Evolutionary conservation across 1,140 invertebrate species (phyloP), one percentile per base, ranked within the genome.

Genomic region (Maconellicoccus hirsutus): DNA sequence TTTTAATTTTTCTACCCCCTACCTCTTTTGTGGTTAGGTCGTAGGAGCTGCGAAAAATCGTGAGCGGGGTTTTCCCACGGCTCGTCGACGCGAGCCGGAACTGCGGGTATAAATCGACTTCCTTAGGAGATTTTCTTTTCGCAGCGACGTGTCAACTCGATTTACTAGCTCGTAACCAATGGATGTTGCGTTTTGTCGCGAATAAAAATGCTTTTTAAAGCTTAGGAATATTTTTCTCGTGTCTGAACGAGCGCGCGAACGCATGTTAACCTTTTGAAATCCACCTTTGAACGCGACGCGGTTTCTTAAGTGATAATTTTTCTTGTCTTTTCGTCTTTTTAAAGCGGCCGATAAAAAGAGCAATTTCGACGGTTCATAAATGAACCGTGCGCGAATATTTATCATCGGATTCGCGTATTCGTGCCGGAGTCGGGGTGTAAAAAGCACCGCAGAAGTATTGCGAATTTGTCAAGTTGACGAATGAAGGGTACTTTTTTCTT

Each of bases 201-300:
- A 52, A 52, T 52, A 52, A 52, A 52, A 52, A 52, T 52, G 42
- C 16, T 52, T 52, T 52, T 52, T 52, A 52, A 52, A 52, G 42
- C 42, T 52, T 8, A 16, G 42, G n/a, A 52, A 52, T 52, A 16
- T 52, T 52, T 52, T 33, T 33, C 29, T 33, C 29, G 3, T 19
- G 4, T 52, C n/a, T 52, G n/a, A 3, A 52, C 42, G 42, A 52
- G 12, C 16, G 42, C 42, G 16, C n/a, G 16, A 52, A 52, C n/a
- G 42, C 42, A 16, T 6, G 42, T 19, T 52, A 14, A 52, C 42
- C 42, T 33, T 14, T 52, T 52, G 42, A 52, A 52, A 52, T 52
- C 42, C 42, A 52, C 42, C 10, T 14, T 52, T 52, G 42, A 8
- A 16, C n/a, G 42, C n/a, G 42, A 16, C 6, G 4, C 42, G 42